Conservation (phyloP, 2,888 invertebrate species). For the Acronicta psi region DNA sequence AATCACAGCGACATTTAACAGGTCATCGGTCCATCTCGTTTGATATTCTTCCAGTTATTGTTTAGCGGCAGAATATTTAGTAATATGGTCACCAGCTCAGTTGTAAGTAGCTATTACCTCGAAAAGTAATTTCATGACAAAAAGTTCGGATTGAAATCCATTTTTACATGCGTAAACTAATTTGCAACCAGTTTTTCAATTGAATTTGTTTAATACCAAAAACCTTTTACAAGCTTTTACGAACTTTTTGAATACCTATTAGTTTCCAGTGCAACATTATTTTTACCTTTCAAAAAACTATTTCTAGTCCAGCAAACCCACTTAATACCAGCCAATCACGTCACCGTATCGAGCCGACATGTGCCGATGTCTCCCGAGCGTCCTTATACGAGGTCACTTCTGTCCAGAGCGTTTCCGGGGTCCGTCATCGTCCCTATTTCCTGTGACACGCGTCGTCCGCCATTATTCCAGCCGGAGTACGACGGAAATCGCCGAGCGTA, state of each 20-base stretch:
- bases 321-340: conserved; percentile 37
- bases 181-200: conserved; percentile 16
- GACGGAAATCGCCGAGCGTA: conserved; percentile 75
- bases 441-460: conserved; percentile 68
- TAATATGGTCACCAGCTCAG: no score
- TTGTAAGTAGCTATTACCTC: no score
- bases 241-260: conserved; percentile 19
- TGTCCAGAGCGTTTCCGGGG: conserved; percentile 71
- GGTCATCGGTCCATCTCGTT: no score
- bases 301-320: conserved; percentile 25
- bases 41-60: no score
- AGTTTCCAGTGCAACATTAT: conserved; percentile 19
- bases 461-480: conserved; percentile 72
- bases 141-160: background rate
- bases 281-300: conserved; percentile 16
- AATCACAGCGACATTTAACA: no score
- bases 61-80: no score
- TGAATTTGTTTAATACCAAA: conserved; percentile 24
- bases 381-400: conserved; percentile 55
- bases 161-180: conserved; percentile 22
- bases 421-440: conserved; percentile 77
- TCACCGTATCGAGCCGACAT: conserved; percentile 16
- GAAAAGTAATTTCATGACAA: conserved; percentile 1
- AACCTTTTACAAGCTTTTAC: conserved; percentile 32
- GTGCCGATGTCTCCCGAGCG: conserved; percentile 33